Percentiles rank a stretch among this genome's conserved stretches.
These are phyloP conservation scores for Dolichotis patagonum DNA, from an alignment of 2,113 vertebrate species.

Conservation along the genomic window DNA sequence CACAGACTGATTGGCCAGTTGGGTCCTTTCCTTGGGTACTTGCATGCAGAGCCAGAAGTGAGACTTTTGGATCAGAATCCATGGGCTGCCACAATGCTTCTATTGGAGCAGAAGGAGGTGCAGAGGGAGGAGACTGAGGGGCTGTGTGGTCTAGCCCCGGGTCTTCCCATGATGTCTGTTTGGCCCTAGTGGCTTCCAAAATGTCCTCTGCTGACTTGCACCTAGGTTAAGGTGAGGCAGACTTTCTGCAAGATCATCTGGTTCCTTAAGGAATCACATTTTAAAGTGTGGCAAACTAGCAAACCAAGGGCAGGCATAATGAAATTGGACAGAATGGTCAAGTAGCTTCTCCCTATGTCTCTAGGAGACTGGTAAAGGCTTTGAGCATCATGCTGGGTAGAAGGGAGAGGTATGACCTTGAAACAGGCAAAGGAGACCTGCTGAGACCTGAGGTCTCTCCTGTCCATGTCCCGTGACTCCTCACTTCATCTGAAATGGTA, in stretches of 20 bases:
- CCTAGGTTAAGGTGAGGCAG: background rate
- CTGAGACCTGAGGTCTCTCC: too few relatives aligned
- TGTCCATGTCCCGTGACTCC: too few relatives aligned
- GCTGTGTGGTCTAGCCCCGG: background rate
- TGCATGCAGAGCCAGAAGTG: background rate
- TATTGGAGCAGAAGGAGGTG: too few relatives aligned
- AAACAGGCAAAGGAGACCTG: background rate
- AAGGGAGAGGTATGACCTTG: background rate
- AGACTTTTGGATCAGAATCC: background rate
- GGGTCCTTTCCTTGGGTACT: background rate
- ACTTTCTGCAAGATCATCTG: background rate
- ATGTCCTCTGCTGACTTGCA: background rate
- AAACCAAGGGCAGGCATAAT: accelerated
- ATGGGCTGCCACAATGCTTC: background rate
- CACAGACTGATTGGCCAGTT: background rate
- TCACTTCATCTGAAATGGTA: accelerated
- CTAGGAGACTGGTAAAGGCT: background rate
- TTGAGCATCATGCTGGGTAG: accelerated
- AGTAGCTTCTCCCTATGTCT: accelerated
- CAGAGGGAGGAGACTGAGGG: too few relatives aligned
- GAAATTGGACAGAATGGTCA: background rate
- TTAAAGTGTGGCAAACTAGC: background rate
- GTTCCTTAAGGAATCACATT: background rate
- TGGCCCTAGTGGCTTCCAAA: background rate
- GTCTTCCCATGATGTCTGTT: background rate